Evolutionary conservation across 92 coral and sea anemone species (phyloP), one percentile per base, ranked within the genome.

Genomic region (Epizoanthus stellaris): DNA sequence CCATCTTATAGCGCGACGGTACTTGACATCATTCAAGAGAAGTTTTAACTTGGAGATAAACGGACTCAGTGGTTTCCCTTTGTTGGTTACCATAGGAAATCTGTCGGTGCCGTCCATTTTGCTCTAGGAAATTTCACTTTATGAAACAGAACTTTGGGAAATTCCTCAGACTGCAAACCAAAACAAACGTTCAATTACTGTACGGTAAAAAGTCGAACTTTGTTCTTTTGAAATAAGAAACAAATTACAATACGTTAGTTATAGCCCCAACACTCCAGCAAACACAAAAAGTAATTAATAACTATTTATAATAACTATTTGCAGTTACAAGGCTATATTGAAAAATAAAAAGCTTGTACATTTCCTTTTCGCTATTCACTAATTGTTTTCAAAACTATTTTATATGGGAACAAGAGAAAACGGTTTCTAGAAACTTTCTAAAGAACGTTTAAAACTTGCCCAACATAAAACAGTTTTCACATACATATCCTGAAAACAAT

Each of bases 1-100:
- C 99, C 99, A 97, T 80, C 91, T 92, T 68, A 97, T 97, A 42
- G 99, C 99, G 49, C 93, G 94, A 70, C 92, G 94, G 89, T 93
- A 97, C 94, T 95, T 97, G 47, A 90, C 96, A 80, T 97, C 99
- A 84, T 91, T 94, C 87, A 97, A 77, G 85, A 97, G 95, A 21
- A 93, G 92, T 81, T 97, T 94, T 70, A 97, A 87, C 88, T 95
- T 97, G 76, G 99, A 97, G 59, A 97, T 93, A 81, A 97, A 97
- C 64, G 99, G 99, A 69, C 95, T 97, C 80, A 97, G 87, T 42
- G 99, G 99, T 73, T 93, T 97, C 59, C 94, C 97, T 88, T 97
- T 97, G 79, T 52, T 76, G 5, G 88, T 75, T 36, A 86, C 80
- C 38, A 81, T 81, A 14, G 91, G 86, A 43, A 86, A 86, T 34